phyloP scores from a whole-genome alignment of 2,888 invertebrate genomes.

The Gari tellinella region DNA sequence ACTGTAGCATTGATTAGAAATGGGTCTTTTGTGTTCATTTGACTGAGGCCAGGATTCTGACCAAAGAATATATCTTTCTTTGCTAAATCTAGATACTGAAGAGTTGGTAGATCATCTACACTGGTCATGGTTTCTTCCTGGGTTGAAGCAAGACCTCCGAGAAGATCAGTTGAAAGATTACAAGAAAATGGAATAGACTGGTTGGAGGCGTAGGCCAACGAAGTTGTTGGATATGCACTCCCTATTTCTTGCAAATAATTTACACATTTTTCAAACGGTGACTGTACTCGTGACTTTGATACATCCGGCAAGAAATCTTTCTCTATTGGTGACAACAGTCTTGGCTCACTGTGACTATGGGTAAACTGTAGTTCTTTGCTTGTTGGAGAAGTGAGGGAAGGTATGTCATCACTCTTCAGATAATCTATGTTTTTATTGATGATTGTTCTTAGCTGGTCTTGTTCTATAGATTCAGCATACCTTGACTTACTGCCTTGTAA shows the following conservation, averaged over 20 bases:
- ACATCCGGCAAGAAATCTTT: constrained; percentile 39
- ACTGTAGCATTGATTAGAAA: constrained; percentile 56
- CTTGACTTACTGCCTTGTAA: constrained; percentile 3
- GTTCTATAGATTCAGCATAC: constrained; percentile 1
- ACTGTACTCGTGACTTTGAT: constrained; percentile 39
- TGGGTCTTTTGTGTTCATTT: constrained; percentile 53
- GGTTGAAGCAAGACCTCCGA: constrained; percentile 31
- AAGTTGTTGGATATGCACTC: constrained; percentile 15
- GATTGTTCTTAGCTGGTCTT: constrained; percentile 39
- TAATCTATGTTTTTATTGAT: constrained; percentile 58
- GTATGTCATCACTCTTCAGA: constrained; percentile 37
- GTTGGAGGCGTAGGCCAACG: constrained; percentile 32
- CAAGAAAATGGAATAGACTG: constrained; percentile 49
- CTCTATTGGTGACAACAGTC: constrained; percentile 52
- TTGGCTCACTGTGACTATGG: constrained; percentile 16
- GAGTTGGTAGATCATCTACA: constrained; percentile 32
- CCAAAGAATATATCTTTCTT: constrained; percentile 61
- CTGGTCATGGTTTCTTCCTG: constrained; percentile 34
- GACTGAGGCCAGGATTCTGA: constrained; percentile 38
- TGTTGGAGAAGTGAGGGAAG: constrained; percentile 5
- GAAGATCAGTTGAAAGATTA: constrained; percentile 45
- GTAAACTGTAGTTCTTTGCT: constrained; percentile 28
- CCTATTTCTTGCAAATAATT: constrained; percentile 30
- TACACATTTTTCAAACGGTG: constrained; percentile 45
- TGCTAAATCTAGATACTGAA: constrained; percentile 49